Percentiles rank a stretch among this genome's conserved stretches.
phyloP scores from a whole-genome alignment of 2,888 invertebrate genomes.

The Mamestra brassicae region DNA sequence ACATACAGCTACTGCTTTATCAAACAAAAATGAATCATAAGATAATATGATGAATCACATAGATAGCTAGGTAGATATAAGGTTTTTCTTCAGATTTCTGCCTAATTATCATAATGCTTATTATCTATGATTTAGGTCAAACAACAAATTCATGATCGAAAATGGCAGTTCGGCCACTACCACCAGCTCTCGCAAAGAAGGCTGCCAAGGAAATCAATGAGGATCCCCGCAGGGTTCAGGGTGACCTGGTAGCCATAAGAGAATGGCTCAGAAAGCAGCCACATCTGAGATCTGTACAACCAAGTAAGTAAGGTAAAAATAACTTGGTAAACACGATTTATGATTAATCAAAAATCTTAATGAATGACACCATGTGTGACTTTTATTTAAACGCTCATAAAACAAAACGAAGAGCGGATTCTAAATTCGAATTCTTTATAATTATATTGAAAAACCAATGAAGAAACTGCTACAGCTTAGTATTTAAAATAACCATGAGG shows the following conservation, averaged over 20 bases:
- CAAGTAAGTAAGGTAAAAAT: slow-evolving; percentile 75
- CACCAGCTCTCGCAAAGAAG: slow-evolving; percentile 80
- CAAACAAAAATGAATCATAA: slow-evolving; percentile 27
- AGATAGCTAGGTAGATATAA: background rate
- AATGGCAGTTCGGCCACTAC: slow-evolving; percentile 80
- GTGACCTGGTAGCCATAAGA: slow-evolving; percentile 82
- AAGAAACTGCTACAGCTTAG: no score
- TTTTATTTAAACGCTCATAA: no score
- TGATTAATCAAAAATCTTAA: background rate
- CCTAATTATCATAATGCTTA: slow-evolving; percentile 2
- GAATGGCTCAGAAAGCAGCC: slow-evolving; percentile 90
- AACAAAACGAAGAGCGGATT: background rate
- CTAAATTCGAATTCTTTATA: no score
- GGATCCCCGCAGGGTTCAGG: slow-evolving; percentile 76
- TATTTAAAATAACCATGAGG: no score
- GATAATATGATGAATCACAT: slow-evolving; percentile 14
- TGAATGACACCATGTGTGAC: background rate
- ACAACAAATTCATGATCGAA: slow-evolving; percentile 14
- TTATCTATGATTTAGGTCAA: slow-evolving; percentile 20
- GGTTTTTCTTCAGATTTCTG: background rate
- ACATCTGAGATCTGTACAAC: slow-evolving; percentile 82
- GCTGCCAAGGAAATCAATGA: slow-evolving; percentile 88
- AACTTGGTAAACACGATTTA: background rate
- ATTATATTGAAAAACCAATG: no score
- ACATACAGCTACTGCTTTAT: background rate